Evolutionary conservation across 2,888 invertebrate genomes (phyloP).

Genomic region (Xestia rhomboidea): DNA sequence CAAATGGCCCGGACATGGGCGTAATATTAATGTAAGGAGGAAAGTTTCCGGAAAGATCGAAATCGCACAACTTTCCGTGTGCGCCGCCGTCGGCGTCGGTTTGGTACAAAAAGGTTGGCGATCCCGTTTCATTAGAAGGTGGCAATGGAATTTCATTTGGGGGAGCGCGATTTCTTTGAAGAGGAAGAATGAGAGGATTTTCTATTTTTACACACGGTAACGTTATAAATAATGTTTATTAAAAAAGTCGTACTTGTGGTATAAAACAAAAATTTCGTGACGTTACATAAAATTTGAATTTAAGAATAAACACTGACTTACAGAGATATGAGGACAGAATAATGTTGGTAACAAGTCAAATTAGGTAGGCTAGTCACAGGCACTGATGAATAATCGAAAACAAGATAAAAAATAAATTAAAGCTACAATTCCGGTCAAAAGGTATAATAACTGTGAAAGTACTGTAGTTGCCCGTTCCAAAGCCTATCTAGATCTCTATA

Average conservation of each 20-base stretch:
- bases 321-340: not conserved
- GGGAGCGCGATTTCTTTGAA: constrained; percentile 6
- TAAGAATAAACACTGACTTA: not conserved
- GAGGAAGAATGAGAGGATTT: not conserved
- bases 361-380: not conserved
- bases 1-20: constrained; percentile 48
- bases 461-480: not conserved
- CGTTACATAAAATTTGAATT: not conserved
- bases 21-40: constrained; percentile 48
- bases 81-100: not conserved
- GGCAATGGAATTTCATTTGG: constrained; percentile 43
- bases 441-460: not conserved
- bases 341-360: too few relatives aligned
- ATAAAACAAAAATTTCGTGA: not conserved
- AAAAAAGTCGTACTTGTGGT: not conserved
- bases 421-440: not conserved
- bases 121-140: constrained; percentile 29
- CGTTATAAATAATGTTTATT: constrained; percentile 1
- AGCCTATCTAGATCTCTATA: not conserved
- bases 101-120: constrained; percentile 17
- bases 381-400: not conserved
- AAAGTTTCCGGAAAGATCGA: constrained; percentile 55
- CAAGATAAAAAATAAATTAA: not conserved
- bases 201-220: constrained; percentile 9
- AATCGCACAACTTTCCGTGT: constrained; percentile 39